Conservation (phyloP, 2,113 vertebrate genomes). For the Synchiropus splendidus region DNA sequence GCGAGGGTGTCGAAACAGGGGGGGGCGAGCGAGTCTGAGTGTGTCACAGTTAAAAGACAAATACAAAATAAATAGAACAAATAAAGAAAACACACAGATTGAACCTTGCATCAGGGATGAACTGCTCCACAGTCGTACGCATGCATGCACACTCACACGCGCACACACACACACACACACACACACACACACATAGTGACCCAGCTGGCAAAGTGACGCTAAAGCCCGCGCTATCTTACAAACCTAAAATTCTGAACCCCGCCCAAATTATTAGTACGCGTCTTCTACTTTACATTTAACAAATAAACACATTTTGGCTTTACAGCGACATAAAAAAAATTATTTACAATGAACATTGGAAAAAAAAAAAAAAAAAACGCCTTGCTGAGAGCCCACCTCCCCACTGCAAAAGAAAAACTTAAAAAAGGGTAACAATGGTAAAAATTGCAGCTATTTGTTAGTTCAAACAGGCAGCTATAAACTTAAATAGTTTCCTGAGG, state of each 20-base stretch:
- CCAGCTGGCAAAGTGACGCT: conserved; percentile 55
- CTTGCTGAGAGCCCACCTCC: conserved; percentile 23
- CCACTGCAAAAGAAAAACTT: conserved; percentile 28
- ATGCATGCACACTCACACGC: neutral
- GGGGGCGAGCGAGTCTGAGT: conserved; percentile 1
- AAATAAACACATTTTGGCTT: conserved; percentile 60
- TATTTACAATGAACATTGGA: conserved; percentile 64
- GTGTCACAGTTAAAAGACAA: neutral
- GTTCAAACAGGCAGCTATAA: conserved; percentile 36
- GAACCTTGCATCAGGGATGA: conserved; percentile 1
- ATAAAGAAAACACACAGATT: conserved; percentile 13
- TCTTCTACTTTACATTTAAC: conserved; percentile 60
- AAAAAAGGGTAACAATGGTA: conserved; percentile 51
- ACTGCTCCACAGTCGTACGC: neutral
- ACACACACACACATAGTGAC: conserved; percentile 33
- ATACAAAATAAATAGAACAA: conserved; percentile 28
- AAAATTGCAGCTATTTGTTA: conserved; percentile 50
- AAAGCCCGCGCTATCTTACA: conserved; percentile 35
- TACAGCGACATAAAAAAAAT: conserved; percentile 59
- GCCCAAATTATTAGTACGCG: conserved; percentile 39
- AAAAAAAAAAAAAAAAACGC: conserved; percentile 4
- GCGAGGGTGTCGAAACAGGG: conserved; percentile 5
- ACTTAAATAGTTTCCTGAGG: conserved; percentile 52
- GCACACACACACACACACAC: conserved; percentile 7
- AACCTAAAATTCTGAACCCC: conserved; percentile 28